Evolutionary conservation across 1,140 invertebrate species (phyloP), one percentile per base, ranked within the genome.

Genomic region (Phthorimaea operculella): DNA sequence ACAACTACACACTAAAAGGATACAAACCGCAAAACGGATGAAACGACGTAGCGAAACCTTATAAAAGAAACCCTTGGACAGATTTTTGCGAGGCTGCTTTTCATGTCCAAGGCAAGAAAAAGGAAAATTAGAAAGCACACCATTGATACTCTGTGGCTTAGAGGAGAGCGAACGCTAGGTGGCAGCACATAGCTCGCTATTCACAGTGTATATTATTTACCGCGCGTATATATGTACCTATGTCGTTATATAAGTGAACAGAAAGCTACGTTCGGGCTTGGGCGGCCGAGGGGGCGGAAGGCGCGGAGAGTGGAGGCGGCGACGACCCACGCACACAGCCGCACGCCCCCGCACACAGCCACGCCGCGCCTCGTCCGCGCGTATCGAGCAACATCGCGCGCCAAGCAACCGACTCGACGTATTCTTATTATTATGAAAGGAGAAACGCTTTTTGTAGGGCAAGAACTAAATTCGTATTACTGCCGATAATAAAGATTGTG

Each of bases 361-460:
- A 50, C 50, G 33, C 47, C 49, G 52, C 69, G 72, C 69, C 74
- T 42, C 62, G 72, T 77, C 66, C 67, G 66, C 64, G 74, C 68
- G 59, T 71, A 73, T 71, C 70, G 72, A 76, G 62, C 72, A 67
- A 75, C 60, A 75, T 66, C 71, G 70, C 71, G 72, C 75, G 72
- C 73, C 70, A 76, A 68, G 77, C 72, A 70, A 76, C 73, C 74
- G 76, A 76, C 21, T 74, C 81, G 72, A 69, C 75, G 79, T 84
- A 84, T 84, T 84, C 79, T 84, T 84, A 84, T 84, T 84, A 84
- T 82, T 81, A 84, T 83, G 81, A 84, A 84, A 84, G 79, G 79
- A 84, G 81, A 84, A 84, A 84, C 81, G 79, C 78, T 84, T 84
- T 85, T 85, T 85, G 82, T 85, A 85, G 82, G 82, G 79, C 82